phyloP scores from a whole-genome alignment of 2,113 vertebrate species.

The Melierax canorus region DNA sequence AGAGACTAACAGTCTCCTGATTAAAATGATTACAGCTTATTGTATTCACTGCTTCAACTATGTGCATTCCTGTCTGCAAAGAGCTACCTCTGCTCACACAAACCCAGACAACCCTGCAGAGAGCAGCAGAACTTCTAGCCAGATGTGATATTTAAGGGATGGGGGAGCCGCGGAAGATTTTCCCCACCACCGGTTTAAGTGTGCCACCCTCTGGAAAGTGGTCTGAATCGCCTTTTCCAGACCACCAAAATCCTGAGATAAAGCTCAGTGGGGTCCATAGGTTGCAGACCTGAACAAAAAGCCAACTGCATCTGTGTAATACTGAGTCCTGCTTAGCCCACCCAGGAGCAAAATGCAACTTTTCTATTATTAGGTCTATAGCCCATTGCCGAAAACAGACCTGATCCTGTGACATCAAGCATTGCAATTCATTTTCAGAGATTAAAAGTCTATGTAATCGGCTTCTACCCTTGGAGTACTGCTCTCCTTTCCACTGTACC shows the following conservation, averaged over 20 bases:
- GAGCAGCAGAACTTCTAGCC: not conserved
- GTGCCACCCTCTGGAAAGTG: not conserved
- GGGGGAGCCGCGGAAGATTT: not conserved
- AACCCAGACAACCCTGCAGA: not conserved
- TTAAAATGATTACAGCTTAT: not conserved
- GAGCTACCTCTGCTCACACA: not conserved
- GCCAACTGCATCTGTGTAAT: not conserved
- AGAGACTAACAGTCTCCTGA: not conserved
- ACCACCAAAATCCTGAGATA: not conserved
- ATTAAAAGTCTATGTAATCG: not conserved
- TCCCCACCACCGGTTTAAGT: not conserved
- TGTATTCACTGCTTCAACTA: not conserved
- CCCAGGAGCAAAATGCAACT: not conserved
- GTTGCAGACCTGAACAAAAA: not conserved
- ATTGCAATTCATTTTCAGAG: not conserved
- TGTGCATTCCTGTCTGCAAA: not conserved
- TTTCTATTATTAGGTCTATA: not conserved
- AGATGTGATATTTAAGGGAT: not conserved
- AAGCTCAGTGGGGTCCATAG: not conserved
- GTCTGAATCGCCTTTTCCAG: not conserved
- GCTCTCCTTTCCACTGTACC: not conserved
- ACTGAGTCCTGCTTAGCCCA: not conserved
- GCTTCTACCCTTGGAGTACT: not conserved
- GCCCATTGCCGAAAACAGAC: not conserved
- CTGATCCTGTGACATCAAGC: not conserved